phyloP scores from a whole-genome alignment of 1,140 invertebrate species.

The Scaptomyza graminum region DNA sequence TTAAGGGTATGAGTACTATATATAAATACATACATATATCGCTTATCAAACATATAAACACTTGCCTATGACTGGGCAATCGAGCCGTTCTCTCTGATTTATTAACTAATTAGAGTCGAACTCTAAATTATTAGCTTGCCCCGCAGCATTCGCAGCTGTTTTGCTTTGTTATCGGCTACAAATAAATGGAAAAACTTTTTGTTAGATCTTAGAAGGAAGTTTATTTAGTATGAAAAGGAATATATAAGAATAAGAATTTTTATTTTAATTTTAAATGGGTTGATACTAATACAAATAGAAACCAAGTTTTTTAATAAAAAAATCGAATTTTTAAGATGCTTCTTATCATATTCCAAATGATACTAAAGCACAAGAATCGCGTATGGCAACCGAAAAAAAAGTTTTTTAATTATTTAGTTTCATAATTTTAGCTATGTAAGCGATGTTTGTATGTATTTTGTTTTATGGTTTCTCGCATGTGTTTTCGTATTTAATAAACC shows the following conservation, averaged over 20 bases:
- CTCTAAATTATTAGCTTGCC: slow-evolving; percentile 14
- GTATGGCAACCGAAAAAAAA: slow-evolving; percentile 37
- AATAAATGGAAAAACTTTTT: neutral
- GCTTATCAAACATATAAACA: neutral
- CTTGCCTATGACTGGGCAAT: slow-evolving; percentile 5
- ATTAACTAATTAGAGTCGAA: slow-evolving; percentile 36
- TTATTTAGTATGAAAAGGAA: no score
- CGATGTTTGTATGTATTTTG: slow-evolving; percentile 33
- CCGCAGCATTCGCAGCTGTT: slow-evolving; percentile 16
- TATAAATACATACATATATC: neutral
- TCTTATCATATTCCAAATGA: neutral
- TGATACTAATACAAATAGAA: no score
- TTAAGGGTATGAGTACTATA: neutral
- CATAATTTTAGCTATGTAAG: slow-evolving; percentile 30
- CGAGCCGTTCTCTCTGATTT: no score
- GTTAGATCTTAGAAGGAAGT: neutral
- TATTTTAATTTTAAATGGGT: no score
- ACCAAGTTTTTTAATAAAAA: no score
- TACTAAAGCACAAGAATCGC: neutral
- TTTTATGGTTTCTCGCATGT: slow-evolving; percentile 73
- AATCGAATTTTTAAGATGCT: no score
- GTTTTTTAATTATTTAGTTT: slow-evolving; percentile 24
- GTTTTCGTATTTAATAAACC: slow-evolving; percentile 75
- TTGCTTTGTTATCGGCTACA: neutral
- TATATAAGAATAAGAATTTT: no score